Evolutionary conservation across 2,888 invertebrate species (phyloP).

Genomic region (Listrodromus nycthemerus): DNA sequence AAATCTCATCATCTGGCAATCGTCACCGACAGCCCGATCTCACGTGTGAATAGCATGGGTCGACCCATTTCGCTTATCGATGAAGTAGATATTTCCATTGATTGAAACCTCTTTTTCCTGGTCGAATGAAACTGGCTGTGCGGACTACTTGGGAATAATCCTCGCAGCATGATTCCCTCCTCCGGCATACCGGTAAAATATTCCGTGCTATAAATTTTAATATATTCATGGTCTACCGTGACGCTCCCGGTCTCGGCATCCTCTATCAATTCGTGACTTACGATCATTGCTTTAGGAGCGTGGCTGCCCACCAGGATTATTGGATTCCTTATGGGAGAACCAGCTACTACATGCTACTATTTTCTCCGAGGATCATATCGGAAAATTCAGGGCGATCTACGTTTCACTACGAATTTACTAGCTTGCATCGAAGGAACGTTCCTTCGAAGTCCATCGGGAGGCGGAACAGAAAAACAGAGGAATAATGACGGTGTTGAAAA

Average conservation of each 20-base stretch:
- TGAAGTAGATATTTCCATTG: neutral
- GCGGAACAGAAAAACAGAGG: neutral
- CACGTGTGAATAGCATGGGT: neutral
- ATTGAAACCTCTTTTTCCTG: neutral
- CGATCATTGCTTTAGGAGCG: conserved; percentile 35
- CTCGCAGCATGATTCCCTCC: conserved; percentile 12
- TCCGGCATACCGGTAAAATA: conserved; percentile 42
- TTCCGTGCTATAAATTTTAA: conserved; percentile 58
- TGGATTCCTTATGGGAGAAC: conserved; percentile 34
- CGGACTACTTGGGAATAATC: conserved; percentile 28
- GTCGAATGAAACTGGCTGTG: conserved; percentile 6
- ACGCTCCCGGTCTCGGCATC: neutral
- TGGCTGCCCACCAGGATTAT: conserved; percentile 48
- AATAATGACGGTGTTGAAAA: conserved; percentile 18
- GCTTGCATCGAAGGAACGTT: neutral
- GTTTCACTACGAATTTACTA: conserved; percentile 46
- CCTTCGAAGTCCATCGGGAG: neutral
- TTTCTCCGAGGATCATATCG: conserved; percentile 28
- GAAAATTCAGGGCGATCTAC: conserved; percentile 39
- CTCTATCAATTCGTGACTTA: conserved; percentile 52
- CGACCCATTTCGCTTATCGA: neutral
- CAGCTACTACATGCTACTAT: conserved; percentile 1
- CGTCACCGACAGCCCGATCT: neutral
- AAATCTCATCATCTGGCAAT: neutral
- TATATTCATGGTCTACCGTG: conserved; percentile 41